These are phyloP conservation scores for Hirtodrosophila confusa DNA, from an alignment of 2,888 invertebrate genomes.

Conservation along the genomic window DNA sequence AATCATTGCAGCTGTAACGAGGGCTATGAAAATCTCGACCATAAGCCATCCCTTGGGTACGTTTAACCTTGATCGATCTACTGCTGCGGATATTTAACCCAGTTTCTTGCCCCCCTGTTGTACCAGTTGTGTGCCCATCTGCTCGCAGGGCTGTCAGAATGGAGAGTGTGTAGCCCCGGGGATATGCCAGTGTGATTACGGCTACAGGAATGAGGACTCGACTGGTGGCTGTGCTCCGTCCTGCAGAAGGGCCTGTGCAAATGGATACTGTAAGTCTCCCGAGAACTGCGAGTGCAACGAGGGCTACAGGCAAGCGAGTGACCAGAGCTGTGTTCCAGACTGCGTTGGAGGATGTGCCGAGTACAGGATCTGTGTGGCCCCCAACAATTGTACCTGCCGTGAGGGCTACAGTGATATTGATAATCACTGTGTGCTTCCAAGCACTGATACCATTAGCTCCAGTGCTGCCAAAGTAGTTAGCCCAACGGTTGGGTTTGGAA, in stretches of 20 bases:
- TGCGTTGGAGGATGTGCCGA: slow-evolving; percentile 11
- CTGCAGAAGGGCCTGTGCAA: slow-evolving; percentile 15
- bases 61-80: neutral
- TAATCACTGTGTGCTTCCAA: neutral
- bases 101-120: neutral
- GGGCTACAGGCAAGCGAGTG: neutral
- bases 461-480: too few species aligned
- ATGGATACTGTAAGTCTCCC: slow-evolving; percentile 17
- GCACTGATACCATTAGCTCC: neutral
- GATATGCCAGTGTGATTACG: slow-evolving; percentile 8
- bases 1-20: slow-evolving; percentile 3
- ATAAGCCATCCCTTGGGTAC: neutral
- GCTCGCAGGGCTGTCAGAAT: slow-evolving; percentile 2
- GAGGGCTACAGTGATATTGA: neutral
- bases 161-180: slow-evolving; percentile 12
- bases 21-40: slow-evolving; percentile 4
- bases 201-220: neutral
- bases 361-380: slow-evolving; percentile 2
- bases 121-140: slow-evolving; percentile 25
- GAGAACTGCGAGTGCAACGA: slow-evolving; percentile 5
- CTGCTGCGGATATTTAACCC: neutral
- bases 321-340: neutral
- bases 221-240: neutral
- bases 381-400: slow-evolving; percentile 15
- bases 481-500: too few species aligned